phyloP scores from a whole-genome alignment of 2,888 invertebrate genomes.

The Glaucopsyche alexis region DNA sequence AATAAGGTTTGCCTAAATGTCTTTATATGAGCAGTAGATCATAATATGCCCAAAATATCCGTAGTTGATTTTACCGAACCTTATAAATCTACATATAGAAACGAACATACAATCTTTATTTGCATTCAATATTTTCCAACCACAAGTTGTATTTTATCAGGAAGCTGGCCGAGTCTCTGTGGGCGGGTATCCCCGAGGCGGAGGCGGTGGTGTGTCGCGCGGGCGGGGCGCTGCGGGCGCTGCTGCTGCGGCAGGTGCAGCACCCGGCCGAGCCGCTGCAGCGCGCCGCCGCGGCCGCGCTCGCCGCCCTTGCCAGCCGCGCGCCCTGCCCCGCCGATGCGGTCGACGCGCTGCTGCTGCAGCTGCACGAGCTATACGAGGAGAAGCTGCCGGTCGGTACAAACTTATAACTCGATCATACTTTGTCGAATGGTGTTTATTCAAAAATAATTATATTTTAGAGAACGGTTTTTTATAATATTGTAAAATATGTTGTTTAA shows the following conservation, averaged over 20 bases:
- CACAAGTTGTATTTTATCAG: constrained; percentile 47
- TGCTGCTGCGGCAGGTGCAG: constrained; percentile 85
- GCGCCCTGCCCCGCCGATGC: constrained; percentile 55
- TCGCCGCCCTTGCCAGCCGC: constrained; percentile 76
- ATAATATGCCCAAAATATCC: too few relatives aligned
- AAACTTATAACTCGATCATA: background rate
- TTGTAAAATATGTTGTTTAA: too few relatives aligned
- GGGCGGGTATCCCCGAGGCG: constrained; percentile 57
- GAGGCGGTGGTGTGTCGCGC: constrained; percentile 53
- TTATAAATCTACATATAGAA: too few relatives aligned
- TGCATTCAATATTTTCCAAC: too few relatives aligned
- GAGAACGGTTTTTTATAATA: too few relatives aligned
- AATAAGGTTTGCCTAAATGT: too few relatives aligned
- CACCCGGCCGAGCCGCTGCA: constrained; percentile 92
- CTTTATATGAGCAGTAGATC: too few relatives aligned
- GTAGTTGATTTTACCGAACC: too few relatives aligned
- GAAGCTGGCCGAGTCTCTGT: constrained; percentile 62
- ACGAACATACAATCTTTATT: too few relatives aligned
- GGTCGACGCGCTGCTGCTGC: constrained; percentile 75
- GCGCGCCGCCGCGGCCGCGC: constrained; percentile 88
- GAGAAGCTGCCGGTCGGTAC: constrained; percentile 83
- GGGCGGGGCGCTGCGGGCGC: constrained; percentile 70
- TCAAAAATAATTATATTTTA: too few relatives aligned
- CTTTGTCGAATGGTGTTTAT: background rate
- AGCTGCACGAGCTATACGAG: constrained; percentile 86